phyloP scores from a whole-genome alignment of 2,797 vertebrate species.

The Tachyglossus aculeatus region DNA sequence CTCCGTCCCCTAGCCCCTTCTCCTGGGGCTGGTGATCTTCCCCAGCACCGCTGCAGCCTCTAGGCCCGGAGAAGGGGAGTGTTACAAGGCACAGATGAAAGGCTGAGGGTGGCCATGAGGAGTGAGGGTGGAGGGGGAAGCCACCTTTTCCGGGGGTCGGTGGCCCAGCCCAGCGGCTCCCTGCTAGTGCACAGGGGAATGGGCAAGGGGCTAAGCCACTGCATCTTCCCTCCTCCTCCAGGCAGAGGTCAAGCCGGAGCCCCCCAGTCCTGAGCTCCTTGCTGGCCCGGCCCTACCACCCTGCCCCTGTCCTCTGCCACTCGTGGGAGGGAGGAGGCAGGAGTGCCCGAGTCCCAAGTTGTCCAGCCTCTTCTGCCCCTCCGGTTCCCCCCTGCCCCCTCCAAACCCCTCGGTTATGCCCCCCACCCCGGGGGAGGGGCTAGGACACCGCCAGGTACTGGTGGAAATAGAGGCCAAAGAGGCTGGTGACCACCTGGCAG shows the following conservation, averaged over 20 bases:
- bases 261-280: too few relatives aligned
- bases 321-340: neutral
- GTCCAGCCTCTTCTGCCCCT: too few relatives aligned
- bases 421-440: constrained; percentile 32
- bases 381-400: too few relatives aligned
- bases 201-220: neutral
- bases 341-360: too few relatives aligned
- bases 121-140: neutral
- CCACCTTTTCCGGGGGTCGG: too few relatives aligned
- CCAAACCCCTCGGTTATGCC: too few relatives aligned
- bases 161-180: neutral
- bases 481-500: constrained; percentile 90
- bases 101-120: neutral
- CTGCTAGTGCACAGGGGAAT: neutral
- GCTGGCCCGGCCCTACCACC: too few relatives aligned
- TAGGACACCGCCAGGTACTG: constrained; percentile 88
- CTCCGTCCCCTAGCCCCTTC: fast-evolving
- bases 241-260: neutral
- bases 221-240: neutral
- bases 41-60: too few relatives aligned
- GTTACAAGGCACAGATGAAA: neutral
- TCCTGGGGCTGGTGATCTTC: too few relatives aligned
- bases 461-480: constrained; percentile 96
- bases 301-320: too few relatives aligned
- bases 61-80: neutral